Evolutionary conservation across 1,140 invertebrate species (phyloP).

Genomic region (Lepidotrigona ventralis): DNA sequence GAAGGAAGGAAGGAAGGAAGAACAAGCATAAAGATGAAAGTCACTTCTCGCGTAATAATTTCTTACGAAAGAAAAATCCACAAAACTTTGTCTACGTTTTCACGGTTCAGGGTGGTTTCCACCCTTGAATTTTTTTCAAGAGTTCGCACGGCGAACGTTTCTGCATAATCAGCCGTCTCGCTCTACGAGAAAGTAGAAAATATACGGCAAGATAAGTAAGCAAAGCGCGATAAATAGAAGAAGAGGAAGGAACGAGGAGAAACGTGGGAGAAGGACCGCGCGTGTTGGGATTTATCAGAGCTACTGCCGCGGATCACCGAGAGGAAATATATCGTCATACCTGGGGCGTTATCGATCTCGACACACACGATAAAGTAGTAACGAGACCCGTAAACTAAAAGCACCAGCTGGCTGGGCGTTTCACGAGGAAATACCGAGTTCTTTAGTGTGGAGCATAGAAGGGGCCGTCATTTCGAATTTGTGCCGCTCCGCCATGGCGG

Average conservation of each 20-base stretch:
- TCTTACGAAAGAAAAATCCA: no score
- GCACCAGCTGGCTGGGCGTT: constrained; percentile 37
- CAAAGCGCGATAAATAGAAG: no score
- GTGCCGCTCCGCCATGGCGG: neutral
- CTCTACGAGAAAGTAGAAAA: neutral
- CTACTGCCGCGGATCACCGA: constrained; percentile 43
- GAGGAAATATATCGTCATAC: constrained; percentile 59
- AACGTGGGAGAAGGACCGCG: neutral
- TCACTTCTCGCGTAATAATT: no score
- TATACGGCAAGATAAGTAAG: neutral
- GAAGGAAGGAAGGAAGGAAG: no score
- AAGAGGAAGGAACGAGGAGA: neutral
- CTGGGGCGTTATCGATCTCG: constrained; percentile 61
- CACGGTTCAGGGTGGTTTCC: no score
- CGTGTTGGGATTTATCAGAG: constrained; percentile 53
- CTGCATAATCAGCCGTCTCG: neutral
- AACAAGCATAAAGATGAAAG: no score
- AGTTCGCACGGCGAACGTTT: neutral
- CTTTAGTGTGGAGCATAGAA: constrained; percentile 32
- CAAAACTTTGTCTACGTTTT: no score
- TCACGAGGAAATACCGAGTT: constrained; percentile 42
- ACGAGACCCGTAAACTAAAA: constrained; percentile 64
- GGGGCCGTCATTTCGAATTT: constrained; percentile 25
- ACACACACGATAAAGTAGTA: constrained; percentile 64
- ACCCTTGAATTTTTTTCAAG: neutral